phyloP scores from a whole-genome alignment of 2,113 vertebrate species.

The Mixornis gularis region DNA sequence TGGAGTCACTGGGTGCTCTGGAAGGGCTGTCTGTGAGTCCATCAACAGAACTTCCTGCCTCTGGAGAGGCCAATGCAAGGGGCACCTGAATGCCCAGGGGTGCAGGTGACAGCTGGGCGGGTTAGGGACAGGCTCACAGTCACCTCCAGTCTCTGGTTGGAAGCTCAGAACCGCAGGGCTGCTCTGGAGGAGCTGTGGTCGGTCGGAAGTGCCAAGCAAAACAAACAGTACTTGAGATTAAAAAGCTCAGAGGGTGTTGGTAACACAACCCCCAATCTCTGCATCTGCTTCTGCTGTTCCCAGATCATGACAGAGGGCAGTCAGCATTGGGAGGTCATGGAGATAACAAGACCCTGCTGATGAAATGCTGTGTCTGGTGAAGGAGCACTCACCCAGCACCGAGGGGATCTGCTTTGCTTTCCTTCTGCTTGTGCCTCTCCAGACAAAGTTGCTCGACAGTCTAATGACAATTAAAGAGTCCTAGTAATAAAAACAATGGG shows the following conservation, averaged over 20 bases:
- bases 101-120: neutral
- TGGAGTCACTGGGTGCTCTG: neutral
- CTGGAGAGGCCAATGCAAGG: neutral
- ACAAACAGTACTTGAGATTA: slow-evolving; percentile 28
- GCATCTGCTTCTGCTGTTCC: neutral
- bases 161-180: neutral
- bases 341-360: neutral
- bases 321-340: neutral
- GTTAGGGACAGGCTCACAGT: neutral
- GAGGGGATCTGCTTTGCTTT: neutral
- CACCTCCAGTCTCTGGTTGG: neutral
- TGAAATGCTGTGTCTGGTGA: neutral
- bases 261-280: neutral
- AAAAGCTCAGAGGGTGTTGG: neutral
- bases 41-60: neutral
- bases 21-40: neutral
- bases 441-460: neutral
- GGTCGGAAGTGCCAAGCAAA: slow-evolving; percentile 6
- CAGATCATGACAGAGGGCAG: neutral
- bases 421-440: neutral
- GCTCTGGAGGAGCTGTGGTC: neutral
- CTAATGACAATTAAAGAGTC: neutral
- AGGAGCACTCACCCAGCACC: neutral
- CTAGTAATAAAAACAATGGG: neutral
- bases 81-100: fast-evolving